Conservation (phyloP, 2,797 vertebrate species). For the Eleutherodactylus coqui region DNA sequence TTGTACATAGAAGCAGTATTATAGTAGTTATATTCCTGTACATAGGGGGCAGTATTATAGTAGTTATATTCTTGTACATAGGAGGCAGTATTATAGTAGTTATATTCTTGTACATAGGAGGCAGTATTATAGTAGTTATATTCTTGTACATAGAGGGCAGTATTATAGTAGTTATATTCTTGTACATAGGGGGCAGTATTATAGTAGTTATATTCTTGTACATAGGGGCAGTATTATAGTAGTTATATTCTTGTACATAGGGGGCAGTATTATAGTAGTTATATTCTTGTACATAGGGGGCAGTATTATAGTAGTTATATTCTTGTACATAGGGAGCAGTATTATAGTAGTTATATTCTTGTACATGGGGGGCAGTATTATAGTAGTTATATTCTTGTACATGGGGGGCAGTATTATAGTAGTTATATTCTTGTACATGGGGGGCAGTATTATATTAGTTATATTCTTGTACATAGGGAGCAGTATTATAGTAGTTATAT, state of each 20-base stretch:
- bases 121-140: too few relatives aligned
- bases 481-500: constrained; percentile 16
- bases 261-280: not conserved
- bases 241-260: constrained; percentile 4
- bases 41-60: too few relatives aligned
- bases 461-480: not conserved
- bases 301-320: constrained; percentile 8
- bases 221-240: not conserved
- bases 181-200: too few relatives aligned
- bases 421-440: too few relatives aligned
- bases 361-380: not conserved
- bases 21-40: too few relatives aligned
- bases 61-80: too few relatives aligned
- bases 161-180: too few relatives aligned
- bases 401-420: not conserved
- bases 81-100: too few relatives aligned
- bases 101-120: too few relatives aligned
- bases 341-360: constrained; percentile 8
- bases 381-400: not conserved
- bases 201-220: constrained; percentile 7
- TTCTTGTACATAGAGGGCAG: too few relatives aligned
- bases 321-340: not conserved
- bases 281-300: not conserved
- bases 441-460: not conserved
- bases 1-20: too few relatives aligned